Conservation (phyloP, 2,113 vertebrate species). For the Cinclus cinclus region DNA sequence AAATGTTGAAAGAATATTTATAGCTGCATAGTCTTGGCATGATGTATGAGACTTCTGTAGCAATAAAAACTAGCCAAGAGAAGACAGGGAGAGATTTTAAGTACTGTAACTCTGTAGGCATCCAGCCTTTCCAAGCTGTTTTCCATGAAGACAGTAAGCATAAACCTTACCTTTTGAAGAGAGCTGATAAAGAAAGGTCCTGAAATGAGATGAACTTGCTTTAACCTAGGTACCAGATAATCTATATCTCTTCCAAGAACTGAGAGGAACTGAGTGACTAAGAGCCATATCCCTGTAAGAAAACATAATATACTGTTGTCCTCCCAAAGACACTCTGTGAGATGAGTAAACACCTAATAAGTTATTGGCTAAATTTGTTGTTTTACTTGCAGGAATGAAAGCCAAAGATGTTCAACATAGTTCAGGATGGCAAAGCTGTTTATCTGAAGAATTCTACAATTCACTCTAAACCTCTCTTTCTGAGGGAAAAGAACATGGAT, state of each 20-base stretch:
- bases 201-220: background rate
- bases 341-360: background rate
- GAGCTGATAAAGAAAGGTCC: background rate
- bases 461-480: background rate
- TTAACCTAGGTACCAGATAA: background rate
- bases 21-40: background rate
- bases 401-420: background rate
- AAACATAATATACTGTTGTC: background rate
- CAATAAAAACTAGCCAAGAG: background rate
- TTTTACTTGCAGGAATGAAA: background rate
- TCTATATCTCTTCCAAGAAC: background rate
- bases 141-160: background rate
- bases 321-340: background rate
- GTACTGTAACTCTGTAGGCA: background rate
- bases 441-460: background rate
- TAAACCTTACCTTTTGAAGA: background rate
- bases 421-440: background rate
- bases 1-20: constrained; percentile 12
- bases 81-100: background rate
- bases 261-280: background rate
- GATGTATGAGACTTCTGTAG: background rate
- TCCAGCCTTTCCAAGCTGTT: background rate
- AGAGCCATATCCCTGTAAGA: background rate
- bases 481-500: background rate
- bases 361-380: background rate